phyloP scores from a whole-genome alignment of 1,140 invertebrate genomes.

The Drosophila asahinai region DNA sequence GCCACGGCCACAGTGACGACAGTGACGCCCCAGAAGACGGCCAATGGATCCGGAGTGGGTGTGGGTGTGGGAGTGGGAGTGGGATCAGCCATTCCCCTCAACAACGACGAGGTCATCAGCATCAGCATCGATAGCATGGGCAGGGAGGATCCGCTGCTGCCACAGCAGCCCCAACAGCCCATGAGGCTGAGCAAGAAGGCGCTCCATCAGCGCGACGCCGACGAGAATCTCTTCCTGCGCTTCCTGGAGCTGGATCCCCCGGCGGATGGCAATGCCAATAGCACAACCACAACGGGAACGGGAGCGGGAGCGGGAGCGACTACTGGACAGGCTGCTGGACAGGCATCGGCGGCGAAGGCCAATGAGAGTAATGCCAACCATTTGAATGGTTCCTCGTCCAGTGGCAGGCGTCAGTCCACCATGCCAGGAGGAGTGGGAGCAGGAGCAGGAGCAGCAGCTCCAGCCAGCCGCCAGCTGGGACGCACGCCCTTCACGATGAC shows the following conservation, averaged over 20 bases:
- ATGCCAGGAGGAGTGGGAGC: conserved; percentile 23
- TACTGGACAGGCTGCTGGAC: conserved; percentile 62
- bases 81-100: conserved; percentile 14
- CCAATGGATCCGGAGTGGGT: conserved; percentile 26
- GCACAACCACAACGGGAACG: conserved; percentile 69
- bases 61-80: background rate
- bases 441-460: background rate
- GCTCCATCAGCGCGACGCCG: conserved; percentile 88
- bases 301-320: conserved; percentile 63
- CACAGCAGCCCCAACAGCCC: conserved; percentile 59
- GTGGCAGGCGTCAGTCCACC: conserved; percentile 55
- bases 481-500: conserved; percentile 93
- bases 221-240: conserved; percentile 90
- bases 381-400: conserved; percentile 46
- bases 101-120: conserved; percentile 75
- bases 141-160: conserved; percentile 43
- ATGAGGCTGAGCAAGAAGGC: conserved; percentile 85
- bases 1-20: conserved; percentile 15
- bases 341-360: conserved; percentile 76
- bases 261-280: conserved; percentile 86
- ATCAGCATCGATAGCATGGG: conserved; percentile 81
- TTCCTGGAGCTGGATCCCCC: conserved; percentile 92
- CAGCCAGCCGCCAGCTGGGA: conserved; percentile 84
- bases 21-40: conserved; percentile 42
- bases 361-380: conserved; percentile 70